Base-by-base conservation (phyloP, 1,140 invertebrate species). In the Macrobrachium nipponense region DNA sequence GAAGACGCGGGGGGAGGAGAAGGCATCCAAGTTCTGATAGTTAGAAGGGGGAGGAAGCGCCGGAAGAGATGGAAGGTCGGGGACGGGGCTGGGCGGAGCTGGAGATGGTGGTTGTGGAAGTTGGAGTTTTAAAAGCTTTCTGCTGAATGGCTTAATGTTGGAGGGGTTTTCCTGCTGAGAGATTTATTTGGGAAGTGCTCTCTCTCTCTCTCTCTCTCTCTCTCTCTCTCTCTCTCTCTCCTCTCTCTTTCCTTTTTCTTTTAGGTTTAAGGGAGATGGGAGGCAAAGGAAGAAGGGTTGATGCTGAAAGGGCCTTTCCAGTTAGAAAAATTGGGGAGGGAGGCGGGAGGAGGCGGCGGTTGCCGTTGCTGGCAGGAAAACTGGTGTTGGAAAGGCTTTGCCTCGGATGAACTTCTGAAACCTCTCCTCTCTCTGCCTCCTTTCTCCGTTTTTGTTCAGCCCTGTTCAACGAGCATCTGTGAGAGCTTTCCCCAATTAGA, bases 21-120 rank as follows among this genome's bases (percentile, higher is more conserved):
- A 5, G 51, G 51, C 51, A 51, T 76, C 81, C 27, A 72, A 75
- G 81, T 64, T 59, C 80, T 68, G 72, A 59, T 68, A 75, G 81
- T 82, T 73, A 64, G 82, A n/a, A 62, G n/a, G 75, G 64, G 80
- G 44, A 62, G 68, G 70, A 61, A 17, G 68, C 8, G 58, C 12
- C 27, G n/a, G 78, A 36, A 23, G 20, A 15, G 14, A 44, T 20
- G 79, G 66, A n/a, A 23, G 14, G 23, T n/a, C 20, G 76, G 20
- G 58, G 27, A n/a, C 14, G 62, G 44, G 79, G 77, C 7, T 15
- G 59, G 61, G 2, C 0, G 44, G 44, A 43, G 17, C 11, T 36
- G 36, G 64, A 43, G 80, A 23, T 15, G 18, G 66, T 23, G 44
- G 72, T 15, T 58, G 59, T 51, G 58, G 58, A 60, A 66, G 14